Conservation (phyloP, 2,113 vertebrate species). For the Dinomys branickii region DNA sequence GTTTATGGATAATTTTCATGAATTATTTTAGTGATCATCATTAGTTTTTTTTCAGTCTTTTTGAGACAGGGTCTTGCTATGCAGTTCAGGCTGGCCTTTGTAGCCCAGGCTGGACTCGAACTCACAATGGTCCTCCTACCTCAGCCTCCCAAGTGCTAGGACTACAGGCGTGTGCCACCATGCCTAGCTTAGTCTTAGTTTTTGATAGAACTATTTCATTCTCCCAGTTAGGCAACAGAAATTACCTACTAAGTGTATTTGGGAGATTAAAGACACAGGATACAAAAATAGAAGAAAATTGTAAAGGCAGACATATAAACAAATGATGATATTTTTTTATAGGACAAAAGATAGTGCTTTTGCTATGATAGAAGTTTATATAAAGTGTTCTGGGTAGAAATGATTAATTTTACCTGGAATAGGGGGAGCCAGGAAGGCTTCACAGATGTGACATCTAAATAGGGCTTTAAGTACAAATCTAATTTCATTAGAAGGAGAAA, state of each 20-base stretch:
- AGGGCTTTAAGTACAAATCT: not conserved
- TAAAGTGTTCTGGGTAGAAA: not conserved
- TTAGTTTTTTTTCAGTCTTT: no score
- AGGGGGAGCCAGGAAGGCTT: not conserved
- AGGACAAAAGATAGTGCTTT: not conserved
- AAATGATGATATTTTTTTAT: not conserved
- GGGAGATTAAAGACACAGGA: not conserved
- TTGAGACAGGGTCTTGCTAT: no score
- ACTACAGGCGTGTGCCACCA: no score
- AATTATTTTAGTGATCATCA: constrained; percentile 32
- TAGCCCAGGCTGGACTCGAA: no score
- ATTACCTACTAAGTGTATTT: not conserved
- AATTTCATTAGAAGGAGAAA: not conserved
- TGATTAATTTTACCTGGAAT: not conserved
- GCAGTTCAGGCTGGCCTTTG: no score
- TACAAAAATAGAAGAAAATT: not conserved
- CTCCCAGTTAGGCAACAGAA: not conserved
- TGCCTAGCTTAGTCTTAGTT: no score
- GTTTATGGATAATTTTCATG: not conserved
- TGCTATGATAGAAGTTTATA: not conserved
- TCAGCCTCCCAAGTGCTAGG: no score
- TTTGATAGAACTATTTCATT: not conserved
- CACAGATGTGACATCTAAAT: not conserved
- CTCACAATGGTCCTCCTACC: no score
- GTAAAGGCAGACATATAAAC: not conserved